Evolutionary conservation across 2,113 vertebrate species (phyloP), one percentile per base, ranked within the genome.

Genomic region (Zapus hudsonius): DNA sequence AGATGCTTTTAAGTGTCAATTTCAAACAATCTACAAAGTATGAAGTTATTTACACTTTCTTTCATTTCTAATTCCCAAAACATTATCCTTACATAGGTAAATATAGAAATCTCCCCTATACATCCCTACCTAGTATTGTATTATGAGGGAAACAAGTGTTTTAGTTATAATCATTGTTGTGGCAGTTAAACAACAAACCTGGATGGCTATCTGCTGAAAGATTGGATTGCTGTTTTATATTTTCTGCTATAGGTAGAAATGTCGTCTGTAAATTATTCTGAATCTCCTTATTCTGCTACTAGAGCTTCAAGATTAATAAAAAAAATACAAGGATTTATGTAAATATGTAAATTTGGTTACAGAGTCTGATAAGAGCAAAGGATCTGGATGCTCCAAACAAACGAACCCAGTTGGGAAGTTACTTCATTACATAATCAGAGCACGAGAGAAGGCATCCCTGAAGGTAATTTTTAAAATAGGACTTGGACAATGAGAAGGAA

Each of bases 31-130:
- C 42, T 91, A 29, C 75, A 31, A 11, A 84, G 29, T 63, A 27
- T 4, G 11, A 25, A 67, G 52, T 33, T 89, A 42, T 87, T 81
- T 76, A 40, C 61, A 78, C 64, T 92, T 91, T 73, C 44, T 82
- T 3, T 83, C 12, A 66, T 86, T 79, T 66, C 27, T 79, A 9
- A 44, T 89, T 84, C 38, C 66, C 57, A 74, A 70, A 64, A 25
- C 83, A 88, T 75, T 80, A 59, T 92, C 66, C 83, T 79, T 83
- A 80, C 36, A 81, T 57, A 90, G 5, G 3, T 76, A 78, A 38
- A 67, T 63, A 36, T 31, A 76, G 57, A 88, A 57, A 52, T 90
- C 33, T 57, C 42, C 20, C 17, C 22, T 40, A 2, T 55, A 57
- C 2, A 85, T 40, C 13, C 25, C 0, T n/a, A 63, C 31, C 42